Base-by-base conservation (phyloP, 2,888 invertebrate genomes). In the Epinotia demarniana region DNA sequence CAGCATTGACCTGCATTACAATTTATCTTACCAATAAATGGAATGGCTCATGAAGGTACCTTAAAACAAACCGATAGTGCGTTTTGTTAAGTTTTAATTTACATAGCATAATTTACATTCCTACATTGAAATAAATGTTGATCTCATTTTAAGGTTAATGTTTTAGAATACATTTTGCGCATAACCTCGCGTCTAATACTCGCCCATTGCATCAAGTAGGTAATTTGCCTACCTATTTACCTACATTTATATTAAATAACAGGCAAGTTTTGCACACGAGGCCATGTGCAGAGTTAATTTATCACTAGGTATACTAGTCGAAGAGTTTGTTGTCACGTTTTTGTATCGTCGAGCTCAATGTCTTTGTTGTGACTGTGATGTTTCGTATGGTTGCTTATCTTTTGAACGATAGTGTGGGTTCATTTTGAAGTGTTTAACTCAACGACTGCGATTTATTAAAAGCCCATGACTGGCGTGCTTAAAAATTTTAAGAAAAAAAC, bases 311-410 rank as follows among this genome's bases (percentile, higher is more conserved):
- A 60, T 46, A 60, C 46, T 27, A 68, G 57, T 69, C 43, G 23
- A 69, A 46, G 57, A 39, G 67, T 58, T 64, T 70, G 64, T 64
- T 53, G 64, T 62, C 62, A 61, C 61, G 55, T 81, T 80, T 82
- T 82, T 77, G 80, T 84, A 82, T 81, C 78, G 82, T 82, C 82
- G 85, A 86, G 90, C 90, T 90, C 90, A 91, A 90, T 88, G 81
- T 86, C 78, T 86, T 78, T 77, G 83, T 87, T 88, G 84, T 86
- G 80, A 83, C 69, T 77, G 79, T 73, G 83, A 85, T 82, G 81
- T 85, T 85, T 86, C 84, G 83, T 87, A 77, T 77, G 71, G 18
- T 58, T 72, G 18, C 55, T 57, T 64, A 64, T 73, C 64, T 84
- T 84, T 87, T 85, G 82, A 86, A 86, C 80, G 81, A 81, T 75